Percentiles rank a stretch among this genome's conserved stretches.
These are phyloP conservation scores for Omphaloscelis lunosa DNA, from an alignment of 2,888 invertebrate species.

Conservation along the genomic window DNA sequence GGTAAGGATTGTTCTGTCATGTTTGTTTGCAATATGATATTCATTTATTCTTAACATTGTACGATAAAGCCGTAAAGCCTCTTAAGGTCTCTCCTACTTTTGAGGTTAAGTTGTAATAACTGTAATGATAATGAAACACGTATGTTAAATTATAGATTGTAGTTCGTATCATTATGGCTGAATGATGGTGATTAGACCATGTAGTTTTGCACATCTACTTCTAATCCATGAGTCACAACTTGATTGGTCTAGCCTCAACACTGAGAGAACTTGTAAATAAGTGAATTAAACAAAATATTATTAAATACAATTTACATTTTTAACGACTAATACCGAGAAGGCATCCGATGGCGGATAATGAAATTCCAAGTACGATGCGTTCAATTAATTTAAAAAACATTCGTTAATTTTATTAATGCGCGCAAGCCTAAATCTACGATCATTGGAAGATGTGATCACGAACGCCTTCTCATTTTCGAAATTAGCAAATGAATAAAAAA, in stretches of 20 bases:
- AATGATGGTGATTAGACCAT: slow-evolving; percentile 48
- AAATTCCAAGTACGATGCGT: slow-evolving; percentile 83
- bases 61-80: slow-evolving; percentile 44
- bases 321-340: slow-evolving; percentile 76
- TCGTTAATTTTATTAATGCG: slow-evolving; percentile 90
- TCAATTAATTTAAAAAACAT: slow-evolving; percentile 90
- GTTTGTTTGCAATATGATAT: slow-evolving; percentile 70
- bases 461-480: slow-evolving; percentile 89
- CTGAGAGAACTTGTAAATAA: slow-evolving; percentile 33
- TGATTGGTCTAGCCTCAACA: slow-evolving; percentile 28
- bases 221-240: slow-evolving; percentile 43
- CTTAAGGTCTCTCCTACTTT: slow-evolving; percentile 22
- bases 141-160: slow-evolving; percentile 43
- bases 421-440: slow-evolving; percentile 88
- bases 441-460: slow-evolving; percentile 85
- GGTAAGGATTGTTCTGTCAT: slow-evolving; percentile 82
- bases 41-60: slow-evolving; percentile 64
- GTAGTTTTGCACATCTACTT: slow-evolving; percentile 26
- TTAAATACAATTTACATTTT: slow-evolving; percentile 54
- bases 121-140: slow-evolving; percentile 39
- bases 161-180: slow-evolving; percentile 39
- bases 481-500: slow-evolving; percentile 90
- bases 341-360: slow-evolving; percentile 83
- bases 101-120: slow-evolving; percentile 55
- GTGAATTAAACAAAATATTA: slow-evolving; percentile 56